Percentiles rank a stretch among this genome's conserved stretches.
These are phyloP conservation scores for Acromyrmex charruanus DNA, from an alignment of 1,140 invertebrate species.

Conservation along the genomic window DNA sequence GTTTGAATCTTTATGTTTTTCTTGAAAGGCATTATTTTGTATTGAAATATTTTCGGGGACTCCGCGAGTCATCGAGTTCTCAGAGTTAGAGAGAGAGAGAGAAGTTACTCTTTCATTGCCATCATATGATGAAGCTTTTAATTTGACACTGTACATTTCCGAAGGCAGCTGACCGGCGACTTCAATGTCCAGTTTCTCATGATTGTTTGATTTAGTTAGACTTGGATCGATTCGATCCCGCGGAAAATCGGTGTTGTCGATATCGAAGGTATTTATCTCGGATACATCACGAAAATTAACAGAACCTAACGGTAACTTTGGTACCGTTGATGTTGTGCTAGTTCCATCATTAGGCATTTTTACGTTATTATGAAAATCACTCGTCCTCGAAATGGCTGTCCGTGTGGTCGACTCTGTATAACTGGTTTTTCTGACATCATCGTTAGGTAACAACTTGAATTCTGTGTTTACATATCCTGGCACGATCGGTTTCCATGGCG, in stretches of 20 bases:
- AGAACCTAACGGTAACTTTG: neutral
- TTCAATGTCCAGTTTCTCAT: conserved; percentile 76
- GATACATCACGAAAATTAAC: conserved; percentile 55
- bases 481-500: conserved; percentile 84
- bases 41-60: neutral
- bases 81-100: neutral
- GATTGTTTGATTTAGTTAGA: conserved; percentile 61
- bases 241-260: conserved; percentile 79
- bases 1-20: neutral
- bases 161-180: conserved; percentile 79
- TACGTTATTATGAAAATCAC: neutral
- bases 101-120: neutral
- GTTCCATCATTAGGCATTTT: neutral
- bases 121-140: conserved; percentile 73
- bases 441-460: conserved; percentile 68
- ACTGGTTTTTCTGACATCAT: neutral
- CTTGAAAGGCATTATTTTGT: neutral
- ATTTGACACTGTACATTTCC: conserved; percentile 80
- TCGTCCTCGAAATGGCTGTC: neutral
- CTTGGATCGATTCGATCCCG: conserved; percentile 81
- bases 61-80: neutral
- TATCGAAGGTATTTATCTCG: conserved; percentile 78
- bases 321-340: neutral
- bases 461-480: conserved; percentile 80
- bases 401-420: conserved; percentile 9